Evolutionary conservation across 2,888 invertebrate species (phyloP), one percentile per base, ranked within the genome.

Genomic region (Laspeyria flexula): DNA sequence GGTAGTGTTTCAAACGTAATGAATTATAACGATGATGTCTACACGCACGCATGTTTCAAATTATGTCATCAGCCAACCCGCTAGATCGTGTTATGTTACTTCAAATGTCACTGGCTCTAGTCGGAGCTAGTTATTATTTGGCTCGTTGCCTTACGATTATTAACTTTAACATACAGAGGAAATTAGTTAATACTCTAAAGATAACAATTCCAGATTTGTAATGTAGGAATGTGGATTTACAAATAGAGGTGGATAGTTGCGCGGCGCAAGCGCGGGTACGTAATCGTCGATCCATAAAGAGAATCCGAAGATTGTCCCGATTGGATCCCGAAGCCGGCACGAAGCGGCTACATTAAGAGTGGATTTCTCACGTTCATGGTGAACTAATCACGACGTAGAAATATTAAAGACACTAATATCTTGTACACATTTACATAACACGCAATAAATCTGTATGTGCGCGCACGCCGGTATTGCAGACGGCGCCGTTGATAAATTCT

Each of bases 381-480:
- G 76, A 79, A 80, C 81, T 84, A 86, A 90, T 88, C 88, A 85
- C 83, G 89, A 90, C 86, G 80, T 81, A 75, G 85, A 90, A 87
- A 84, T 90, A 90, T 91, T 88, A 88, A 86, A 86, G 87, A 89
- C 88, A 86, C 86, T 90, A 88, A 89, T 90, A 87, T 85, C 88
- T 84, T 85, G 86, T 86, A 85, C 83, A 86, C 81, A 90, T 89
- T 89, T 89, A 88, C 90, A 90, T 90, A 90, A 89, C 85, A 85
- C 78, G 85, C 81, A 79, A 91, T 91, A 88, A 90, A 90, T 90
- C 87, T 73, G 77, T 55, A 54, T 50, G 64, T 54, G 67, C 68
- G 79, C 77, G 67, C 60, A 78, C 79, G 77, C 78, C 70, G 67
- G 65, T 69, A 73, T 69, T 70, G 73, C 74, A 77, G 79, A 76